A percentile compares a stretch with the other conserved stretches of the same genome.
Evolutionary conservation across 1,140 invertebrate genomes (phyloP).

Genomic region (Caenorhabditis briggsae): DNA sequence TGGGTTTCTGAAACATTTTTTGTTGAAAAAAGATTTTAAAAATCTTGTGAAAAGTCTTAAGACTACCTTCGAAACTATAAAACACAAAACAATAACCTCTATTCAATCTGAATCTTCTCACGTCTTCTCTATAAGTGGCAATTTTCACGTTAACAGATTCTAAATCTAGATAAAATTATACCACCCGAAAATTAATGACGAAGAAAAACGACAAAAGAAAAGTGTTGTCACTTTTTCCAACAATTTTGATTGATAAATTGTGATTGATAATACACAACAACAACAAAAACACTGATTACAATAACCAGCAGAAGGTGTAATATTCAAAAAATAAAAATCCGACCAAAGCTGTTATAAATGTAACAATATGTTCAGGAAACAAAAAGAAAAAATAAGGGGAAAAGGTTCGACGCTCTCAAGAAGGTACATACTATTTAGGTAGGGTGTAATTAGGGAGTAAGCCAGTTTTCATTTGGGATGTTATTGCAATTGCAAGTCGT

Average conservation of each 20-base stretch:
- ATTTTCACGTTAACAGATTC: background rate
- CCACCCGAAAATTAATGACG: background rate
- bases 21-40: too few species aligned
- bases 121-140: too few species aligned
- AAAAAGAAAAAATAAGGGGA: background rate
- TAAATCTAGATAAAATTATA: background rate
- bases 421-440: conserved; percentile 21
- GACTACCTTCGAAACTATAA: too few species aligned
- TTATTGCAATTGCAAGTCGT: background rate
- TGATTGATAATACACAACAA: background rate
- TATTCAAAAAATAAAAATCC: background rate
- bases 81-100: too few species aligned
- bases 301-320: background rate
- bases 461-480: background rate
- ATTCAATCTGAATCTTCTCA: too few species aligned
- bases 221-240: background rate
- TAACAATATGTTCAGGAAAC: conserved; percentile 1
- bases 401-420: conserved; percentile 36
- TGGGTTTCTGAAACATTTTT: too few species aligned
- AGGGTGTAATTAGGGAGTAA: conserved; percentile 20
- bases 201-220: background rate
- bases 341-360: background rate
- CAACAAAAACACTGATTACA: background rate
- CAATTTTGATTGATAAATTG: background rate
- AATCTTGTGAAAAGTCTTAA: too few species aligned